phyloP scores from a whole-genome alignment of 2,113 vertebrate genomes.

The Dipodomys stephensi region DNA sequence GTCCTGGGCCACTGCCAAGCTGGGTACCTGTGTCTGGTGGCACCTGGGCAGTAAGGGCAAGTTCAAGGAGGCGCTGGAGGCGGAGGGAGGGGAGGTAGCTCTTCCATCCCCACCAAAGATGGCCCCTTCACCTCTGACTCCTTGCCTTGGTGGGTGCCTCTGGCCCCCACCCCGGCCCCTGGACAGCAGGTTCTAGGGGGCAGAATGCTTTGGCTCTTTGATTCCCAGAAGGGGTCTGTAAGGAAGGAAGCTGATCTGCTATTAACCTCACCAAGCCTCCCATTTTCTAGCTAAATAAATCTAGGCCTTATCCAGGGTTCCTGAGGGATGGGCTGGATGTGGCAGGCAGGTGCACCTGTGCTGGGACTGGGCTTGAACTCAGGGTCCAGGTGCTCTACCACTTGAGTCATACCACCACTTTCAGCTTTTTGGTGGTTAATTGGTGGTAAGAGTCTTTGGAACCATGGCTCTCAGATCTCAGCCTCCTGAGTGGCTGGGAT shows the following conservation, averaged over 20 bases:
- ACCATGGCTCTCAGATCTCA: no score
- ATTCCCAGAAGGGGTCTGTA: background rate
- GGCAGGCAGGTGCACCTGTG: rapidly evolving
- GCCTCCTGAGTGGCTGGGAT: no score
- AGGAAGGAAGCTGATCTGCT: background rate
- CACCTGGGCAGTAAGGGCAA: rapidly evolving
- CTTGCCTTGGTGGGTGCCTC: background rate
- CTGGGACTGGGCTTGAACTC: background rate
- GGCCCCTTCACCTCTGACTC: background rate
- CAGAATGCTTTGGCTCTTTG: no score
- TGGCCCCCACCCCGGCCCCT: background rate
- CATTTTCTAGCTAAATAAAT: no score
- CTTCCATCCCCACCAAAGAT: background rate
- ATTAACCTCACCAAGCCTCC: rapidly evolving
- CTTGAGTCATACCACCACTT: no score
- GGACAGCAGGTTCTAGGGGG: background rate
- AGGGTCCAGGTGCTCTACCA: no score
- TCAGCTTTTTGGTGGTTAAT: no score
- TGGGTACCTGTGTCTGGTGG: background rate
- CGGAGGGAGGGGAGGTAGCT: background rate
- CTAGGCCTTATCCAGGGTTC: rapidly evolving
- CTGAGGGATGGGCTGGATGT: background rate
- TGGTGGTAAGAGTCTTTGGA: no score
- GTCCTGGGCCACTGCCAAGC: rapidly evolving
- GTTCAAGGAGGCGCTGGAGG: background rate